Base-by-base conservation (phyloP, 2,113 vertebrate genomes). In the Pomatostomus ruficeps region DNA sequence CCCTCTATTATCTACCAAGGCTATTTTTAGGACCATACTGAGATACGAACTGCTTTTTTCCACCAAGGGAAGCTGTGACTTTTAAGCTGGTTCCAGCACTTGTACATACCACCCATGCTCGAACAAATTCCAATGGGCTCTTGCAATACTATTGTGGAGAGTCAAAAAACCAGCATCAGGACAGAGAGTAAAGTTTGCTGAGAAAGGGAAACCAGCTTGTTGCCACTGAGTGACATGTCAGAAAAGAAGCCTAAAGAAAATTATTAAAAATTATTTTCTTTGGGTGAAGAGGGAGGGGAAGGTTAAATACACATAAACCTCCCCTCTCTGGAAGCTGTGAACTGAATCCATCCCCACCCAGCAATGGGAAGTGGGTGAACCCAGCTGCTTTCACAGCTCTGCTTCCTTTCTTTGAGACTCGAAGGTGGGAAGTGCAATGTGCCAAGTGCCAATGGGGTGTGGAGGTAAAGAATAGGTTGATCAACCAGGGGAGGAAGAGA, bases 331-430 rank as follows among this genome's bases (percentile, higher is more conserved):
- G 84, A 88, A 90, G 72, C 89, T 72, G 52, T 63, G 90, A 88
- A 63, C 55, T 38, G 82, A 80, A 52, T 52, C 59, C 36, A 83
- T 89, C 82, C 52, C 82, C 95, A 86, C 88, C 93, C 79, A 92
- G 90, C 85, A 91, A 93, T 92, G 88, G 95, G 95, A 97, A 97
- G 88, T 83, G 91, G 91, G 93, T 58, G 88, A 95, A 85, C 70
- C 92, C 68, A 61, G 90, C 14, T 2, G 0, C 72, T 90, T 96
- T 96, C 88, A 94, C 91, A 94, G 92, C 72, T 96, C 89, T 54
- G 90, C 38, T 96, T 97, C 95, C 95, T 83, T 88, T 95, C 94
- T 94, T 93, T 93, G 85, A 94, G 93, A 90, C 65, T 93, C 0
- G 0, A 31, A 95, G 96, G 86, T 95, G 95, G 95, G 91, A 97